phyloP scores from a whole-genome alignment of 1,140 invertebrate genomes.

The Drosophila leontia region DNA sequence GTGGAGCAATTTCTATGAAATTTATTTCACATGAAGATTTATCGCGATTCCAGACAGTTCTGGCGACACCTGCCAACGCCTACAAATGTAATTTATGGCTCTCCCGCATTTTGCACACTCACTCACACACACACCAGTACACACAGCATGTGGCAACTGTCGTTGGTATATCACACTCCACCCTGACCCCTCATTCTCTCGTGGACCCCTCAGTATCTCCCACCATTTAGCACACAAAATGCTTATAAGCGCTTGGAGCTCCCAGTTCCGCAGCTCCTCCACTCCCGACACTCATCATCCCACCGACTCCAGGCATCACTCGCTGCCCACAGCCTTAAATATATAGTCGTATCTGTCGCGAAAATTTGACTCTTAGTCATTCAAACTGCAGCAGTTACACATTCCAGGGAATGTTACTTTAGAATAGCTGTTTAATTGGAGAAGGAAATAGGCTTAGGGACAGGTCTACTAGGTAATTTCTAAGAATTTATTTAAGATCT shows the following conservation, averaged over 20 bases:
- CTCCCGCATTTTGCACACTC: slow-evolving; percentile 81
- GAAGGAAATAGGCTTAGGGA: not conserved
- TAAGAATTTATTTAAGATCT: not conserved
- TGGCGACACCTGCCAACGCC: slow-evolving; percentile 85
- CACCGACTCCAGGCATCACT: slow-evolving; percentile 18
- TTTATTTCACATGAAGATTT: slow-evolving; percentile 85
- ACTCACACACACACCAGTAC: slow-evolving; percentile 38
- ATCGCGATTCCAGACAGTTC: slow-evolving; percentile 85
- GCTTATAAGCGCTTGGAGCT: slow-evolving; percentile 63
- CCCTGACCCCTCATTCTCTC: slow-evolving; percentile 21
- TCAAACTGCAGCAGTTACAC: slow-evolving; percentile 38
- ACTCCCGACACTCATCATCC: slow-evolving; percentile 36
- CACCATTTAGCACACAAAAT: slow-evolving; percentile 71
- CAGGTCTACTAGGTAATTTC: not conserved
- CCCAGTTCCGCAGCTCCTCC: slow-evolving; percentile 23
- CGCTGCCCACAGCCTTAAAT: slow-evolving; percentile 61
- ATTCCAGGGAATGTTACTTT: not conserved
- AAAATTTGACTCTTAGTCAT: slow-evolving; percentile 69
- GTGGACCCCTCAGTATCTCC: slow-evolving; percentile 4
- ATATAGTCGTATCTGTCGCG: slow-evolving; percentile 66
- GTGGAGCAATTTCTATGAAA: slow-evolving; percentile 85
- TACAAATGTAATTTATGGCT: slow-evolving; percentile 85
- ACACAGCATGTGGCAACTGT: slow-evolving; percentile 51
- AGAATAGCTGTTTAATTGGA: not conserved
- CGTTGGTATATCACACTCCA: slow-evolving; percentile 30